Conservation (phyloP, 2,797 vertebrate genomes). For the Pantherophis alleghaniensis region DNA sequence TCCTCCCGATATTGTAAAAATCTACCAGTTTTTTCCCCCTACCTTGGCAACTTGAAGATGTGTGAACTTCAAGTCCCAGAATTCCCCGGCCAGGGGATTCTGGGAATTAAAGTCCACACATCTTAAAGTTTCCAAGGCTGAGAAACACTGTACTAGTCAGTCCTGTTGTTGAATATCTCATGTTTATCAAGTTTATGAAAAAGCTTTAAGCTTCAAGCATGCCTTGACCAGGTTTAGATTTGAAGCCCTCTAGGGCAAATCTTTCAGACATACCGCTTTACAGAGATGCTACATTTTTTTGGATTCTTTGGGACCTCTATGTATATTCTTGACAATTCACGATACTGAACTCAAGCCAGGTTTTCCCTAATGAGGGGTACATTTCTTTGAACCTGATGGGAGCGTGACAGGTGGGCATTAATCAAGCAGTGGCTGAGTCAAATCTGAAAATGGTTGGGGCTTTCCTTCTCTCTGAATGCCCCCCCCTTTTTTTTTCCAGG, state of each 20-base stretch:
- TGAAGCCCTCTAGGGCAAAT: neutral
- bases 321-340: neutral
- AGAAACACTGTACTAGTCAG: conserved; percentile 27
- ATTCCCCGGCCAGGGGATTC: neutral
- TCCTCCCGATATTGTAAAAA: conserved; percentile 63
- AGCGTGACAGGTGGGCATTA: neutral
- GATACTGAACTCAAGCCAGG: neutral
- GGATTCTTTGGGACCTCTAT: neutral
- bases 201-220: neutral
- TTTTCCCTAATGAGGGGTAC: neutral
- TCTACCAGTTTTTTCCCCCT: conserved; percentile 9
- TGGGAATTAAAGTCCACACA: neutral
- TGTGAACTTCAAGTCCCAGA: neutral
- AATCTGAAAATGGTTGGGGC: neutral
- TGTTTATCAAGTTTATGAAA: conserved; percentile 29
- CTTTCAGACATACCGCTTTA: neutral
- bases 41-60: neutral
- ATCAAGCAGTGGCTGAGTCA: neutral
- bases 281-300: neutral
- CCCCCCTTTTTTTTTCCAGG: neutral
- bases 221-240: neutral
- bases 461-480: neutral
- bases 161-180: conserved; percentile 45
- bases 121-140: neutral
- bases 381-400: neutral